Conservation (phyloP, 1,140 invertebrate species). For the Pogonomyrmex barbatus region DNA sequence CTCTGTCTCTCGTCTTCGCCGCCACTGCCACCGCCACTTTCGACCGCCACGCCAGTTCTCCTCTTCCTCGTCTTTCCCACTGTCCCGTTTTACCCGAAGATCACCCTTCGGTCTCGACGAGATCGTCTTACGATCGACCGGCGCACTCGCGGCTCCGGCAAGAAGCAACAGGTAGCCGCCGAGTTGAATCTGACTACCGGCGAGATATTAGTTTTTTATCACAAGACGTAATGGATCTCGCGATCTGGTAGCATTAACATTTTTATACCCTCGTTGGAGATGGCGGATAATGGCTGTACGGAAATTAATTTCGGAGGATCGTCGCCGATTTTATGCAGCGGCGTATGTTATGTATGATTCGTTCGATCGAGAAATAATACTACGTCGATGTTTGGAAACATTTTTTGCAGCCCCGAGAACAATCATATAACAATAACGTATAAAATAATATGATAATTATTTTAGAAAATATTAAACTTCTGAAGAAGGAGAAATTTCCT, state of each 20-base stretch:
- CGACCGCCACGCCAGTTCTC: background rate
- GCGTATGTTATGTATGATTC: background rate
- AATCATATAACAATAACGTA: background rate
- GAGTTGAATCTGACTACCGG: constrained; percentile 31
- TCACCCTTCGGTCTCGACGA: constrained; percentile 42
- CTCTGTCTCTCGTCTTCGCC: constrained; percentile 1
- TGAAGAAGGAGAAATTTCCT: background rate
- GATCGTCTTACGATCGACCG: constrained; percentile 51
- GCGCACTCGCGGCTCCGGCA: constrained; percentile 10
- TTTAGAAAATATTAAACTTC: background rate
- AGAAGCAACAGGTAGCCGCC: constrained; percentile 52
- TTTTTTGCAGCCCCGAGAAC: background rate
- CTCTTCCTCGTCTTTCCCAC: constrained; percentile 19
- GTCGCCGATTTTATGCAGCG: background rate
- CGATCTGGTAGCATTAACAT: constrained; percentile 60
- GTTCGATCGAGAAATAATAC: constrained; percentile 2
- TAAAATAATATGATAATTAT: background rate
- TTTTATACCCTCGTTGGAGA: constrained; percentile 55
- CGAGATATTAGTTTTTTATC: constrained; percentile 61
- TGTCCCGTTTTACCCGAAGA: constrained; percentile 35
- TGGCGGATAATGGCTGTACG: constrained; percentile 14
- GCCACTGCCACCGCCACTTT: background rate
- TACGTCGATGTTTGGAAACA: background rate
- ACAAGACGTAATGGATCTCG: constrained; percentile 55
- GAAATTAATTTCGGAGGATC: constrained; percentile 48